Base-by-base conservation (phyloP, 1,140 invertebrate genomes). In the Eufriesea mexicana region DNA sequence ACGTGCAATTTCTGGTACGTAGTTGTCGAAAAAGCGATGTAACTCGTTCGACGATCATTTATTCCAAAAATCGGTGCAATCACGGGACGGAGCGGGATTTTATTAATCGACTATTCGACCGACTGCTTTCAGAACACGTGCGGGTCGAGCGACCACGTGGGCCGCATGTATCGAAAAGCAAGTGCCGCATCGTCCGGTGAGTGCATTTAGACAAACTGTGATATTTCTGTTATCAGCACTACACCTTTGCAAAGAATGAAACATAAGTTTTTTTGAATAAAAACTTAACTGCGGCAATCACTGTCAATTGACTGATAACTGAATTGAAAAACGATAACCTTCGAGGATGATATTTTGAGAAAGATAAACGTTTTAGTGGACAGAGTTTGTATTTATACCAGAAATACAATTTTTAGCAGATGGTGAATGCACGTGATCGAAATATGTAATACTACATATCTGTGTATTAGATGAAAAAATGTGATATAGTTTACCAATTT, bases 141-240 rank as follows among this genome's bases (percentile, higher is more conserved):
- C 81, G 71, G 68, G 23, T 83, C 64, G 57, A 57, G 18, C 79
- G 75, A 88, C 85, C 89, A 90, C 89, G 89, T 91, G 89, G 87
- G 42, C 81, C 62, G 78, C 35, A 84, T 71, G 66, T 73, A 83
- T 47, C 62, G 35, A 75, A 67, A 64, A 74, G 57, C 71, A 57
- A 85, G 61, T 67, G 45, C 57, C n/a, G 55, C n/a, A 20, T 61
- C 42, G 4, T 83, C 55, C 54, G 72, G 71, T 28, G 85, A 76
- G 62, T 75, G 54, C 71, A 77, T 64, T 61, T 47, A 42, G 61
- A 45, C 45, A 70, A 49, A 77, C 73, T 78, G 80, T 62, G 86
- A 82, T 82, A 81, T 83, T 25, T 76, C 42, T 35, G 28, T 66
- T 72, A 61, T 59, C 54, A 20, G 23, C 25, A 28, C 25, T 49